A percentile compares a stretch with the other conserved stretches of the same genome.
phyloP scores from a whole-genome alignment of 2,113 vertebrate species.

The Microtus richardsoni region DNA sequence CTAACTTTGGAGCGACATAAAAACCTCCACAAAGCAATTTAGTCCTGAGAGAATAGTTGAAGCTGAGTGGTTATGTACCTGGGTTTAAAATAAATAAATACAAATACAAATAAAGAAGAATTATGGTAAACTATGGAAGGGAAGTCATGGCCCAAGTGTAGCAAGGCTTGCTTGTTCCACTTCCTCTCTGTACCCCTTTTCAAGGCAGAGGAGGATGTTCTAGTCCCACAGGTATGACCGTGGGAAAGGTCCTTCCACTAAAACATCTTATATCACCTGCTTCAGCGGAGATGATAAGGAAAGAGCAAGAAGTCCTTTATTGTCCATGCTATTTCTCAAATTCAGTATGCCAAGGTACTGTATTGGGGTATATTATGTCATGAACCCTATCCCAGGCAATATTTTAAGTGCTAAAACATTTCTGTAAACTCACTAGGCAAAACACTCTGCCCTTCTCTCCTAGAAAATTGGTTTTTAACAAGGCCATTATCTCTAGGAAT shows the following conservation, averaged over 20 bases:
- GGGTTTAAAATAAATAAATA: neutral
- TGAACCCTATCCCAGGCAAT: neutral
- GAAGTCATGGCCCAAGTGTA: neutral
- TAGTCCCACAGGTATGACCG: neutral
- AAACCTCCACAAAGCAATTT: neutral
- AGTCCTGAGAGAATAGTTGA: neutral
- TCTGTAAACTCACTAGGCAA: constrained; percentile 8
- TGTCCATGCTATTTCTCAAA: neutral
- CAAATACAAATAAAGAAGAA: neutral
- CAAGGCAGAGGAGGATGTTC: neutral
- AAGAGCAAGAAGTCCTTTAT: neutral
- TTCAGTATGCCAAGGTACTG: neutral
- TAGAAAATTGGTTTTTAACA: constrained; percentile 51
- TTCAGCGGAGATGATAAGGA: neutral
- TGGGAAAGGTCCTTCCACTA: neutral
- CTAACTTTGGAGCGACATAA: neutral
- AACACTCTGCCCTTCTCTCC: neutral
- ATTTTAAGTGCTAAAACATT: constrained; percentile 14
- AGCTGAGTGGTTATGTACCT: neutral
- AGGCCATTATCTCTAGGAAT: constrained; percentile 10
- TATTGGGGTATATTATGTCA: neutral
- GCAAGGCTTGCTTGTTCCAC: neutral
- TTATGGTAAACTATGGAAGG: neutral
- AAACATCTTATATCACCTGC: neutral
- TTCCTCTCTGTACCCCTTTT: neutral